Evolutionary conservation across 2,113 vertebrate species (phyloP), one percentile per base, ranked within the genome.

Genomic region (Chroicocephalus ridibundus): DNA sequence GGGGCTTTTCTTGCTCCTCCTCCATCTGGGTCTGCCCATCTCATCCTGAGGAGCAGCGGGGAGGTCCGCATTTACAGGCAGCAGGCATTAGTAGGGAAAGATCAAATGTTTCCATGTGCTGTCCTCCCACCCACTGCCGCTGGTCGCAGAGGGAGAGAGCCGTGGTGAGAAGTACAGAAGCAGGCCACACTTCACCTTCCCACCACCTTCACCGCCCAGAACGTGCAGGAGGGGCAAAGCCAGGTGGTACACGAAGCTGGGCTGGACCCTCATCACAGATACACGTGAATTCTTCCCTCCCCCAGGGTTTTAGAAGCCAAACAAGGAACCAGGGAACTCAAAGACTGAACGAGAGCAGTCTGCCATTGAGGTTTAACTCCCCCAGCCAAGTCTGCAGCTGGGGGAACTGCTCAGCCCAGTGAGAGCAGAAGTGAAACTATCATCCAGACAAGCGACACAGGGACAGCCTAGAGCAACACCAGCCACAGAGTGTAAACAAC

Each of bases 21-120:
- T 66, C 58, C 31, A 15, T 10, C 36, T 42, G 64, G 10, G 32
- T 86, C n/a, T 91, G 55, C 44, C 40, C 13, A 3, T 40, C 64
- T 51, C 1, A 0, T 10, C 47, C 72, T 0, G 0, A 46, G 71
- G 47, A 79, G 47, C 6, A 10, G 20, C 6, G 1, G 22, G 36
- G 36, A 82, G 15, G 55, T 69, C 24, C 4, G 15, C 13, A 9
- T 71, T 87, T 40, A 66, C 34, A 57, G 0, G 0, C 11, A 32
- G 22, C 55, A 47, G 34, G 49, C 5, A 2, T 51, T n/a, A 24
- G 38, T 1, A 57, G 27, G 52, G 51, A 71, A 64, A 78, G 22
- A 65, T 10, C 47, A 54, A 36, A 78, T 0, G 0, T 57, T 84
- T 81, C 60, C 65, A 42, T 0, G 0, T 36, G 52, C 49, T 51